Evolutionary conservation across 2,113 vertebrate genomes (phyloP).

Genomic region (Lasiurus borealis): DNA sequence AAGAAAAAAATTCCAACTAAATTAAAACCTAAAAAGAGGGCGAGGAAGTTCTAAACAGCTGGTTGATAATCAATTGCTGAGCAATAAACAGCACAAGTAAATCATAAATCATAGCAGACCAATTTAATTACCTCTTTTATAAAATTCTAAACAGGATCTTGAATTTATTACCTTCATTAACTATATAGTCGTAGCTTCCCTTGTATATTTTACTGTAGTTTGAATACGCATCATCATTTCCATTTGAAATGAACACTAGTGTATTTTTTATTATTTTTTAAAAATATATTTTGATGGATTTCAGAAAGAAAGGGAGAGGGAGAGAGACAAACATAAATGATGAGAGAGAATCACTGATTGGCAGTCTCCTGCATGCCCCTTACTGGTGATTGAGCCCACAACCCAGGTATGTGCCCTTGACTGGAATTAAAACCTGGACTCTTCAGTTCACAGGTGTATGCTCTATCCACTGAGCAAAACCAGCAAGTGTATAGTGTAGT

Average conservation of each 20-base stretch:
- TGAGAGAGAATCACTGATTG: no score
- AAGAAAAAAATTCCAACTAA: slow-evolving; percentile 41
- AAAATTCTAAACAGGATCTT: slow-evolving; percentile 48
- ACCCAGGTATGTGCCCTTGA: no score
- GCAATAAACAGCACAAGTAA: slow-evolving; percentile 57
- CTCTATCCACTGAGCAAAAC: no score
- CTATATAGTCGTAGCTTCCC: neutral
- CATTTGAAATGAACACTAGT: neutral
- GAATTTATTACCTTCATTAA: slow-evolving; percentile 60
- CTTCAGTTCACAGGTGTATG: no score
- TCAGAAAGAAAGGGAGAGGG: no score
- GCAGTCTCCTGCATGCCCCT: no score
- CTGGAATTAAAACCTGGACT: no score
- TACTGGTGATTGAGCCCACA: no score
- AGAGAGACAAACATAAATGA: no score
- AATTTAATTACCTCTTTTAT: slow-evolving; percentile 56
- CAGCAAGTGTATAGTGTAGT: neutral
- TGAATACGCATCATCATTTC: slow-evolving; percentile 37
- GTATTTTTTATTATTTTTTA: neutral
- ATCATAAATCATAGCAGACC: slow-evolving; percentile 54
- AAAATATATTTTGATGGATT: no score
- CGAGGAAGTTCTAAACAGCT: slow-evolving; percentile 55
- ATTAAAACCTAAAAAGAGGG: slow-evolving; percentile 48
- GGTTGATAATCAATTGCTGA: slow-evolving; percentile 63
- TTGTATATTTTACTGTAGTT: neutral